phyloP scores from a whole-genome alignment of 2,113 vertebrate genomes.

The Theristicus caerulescens region DNA sequence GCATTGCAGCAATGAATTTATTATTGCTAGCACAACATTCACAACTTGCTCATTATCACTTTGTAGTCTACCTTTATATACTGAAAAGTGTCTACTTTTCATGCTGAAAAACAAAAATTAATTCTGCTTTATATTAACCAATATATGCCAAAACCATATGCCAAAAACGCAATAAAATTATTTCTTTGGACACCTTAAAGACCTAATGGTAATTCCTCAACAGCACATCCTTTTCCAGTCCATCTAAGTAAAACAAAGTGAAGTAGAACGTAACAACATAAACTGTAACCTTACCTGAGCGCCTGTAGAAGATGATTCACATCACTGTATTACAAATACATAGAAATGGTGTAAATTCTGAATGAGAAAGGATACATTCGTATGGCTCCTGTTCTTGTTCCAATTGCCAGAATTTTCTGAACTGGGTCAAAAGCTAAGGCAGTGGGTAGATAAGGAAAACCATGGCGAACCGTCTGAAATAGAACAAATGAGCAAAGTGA shows the following conservation, averaged over 20 bases:
- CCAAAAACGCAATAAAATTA: not conserved
- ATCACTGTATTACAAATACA: not conserved
- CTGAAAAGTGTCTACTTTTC: not conserved
- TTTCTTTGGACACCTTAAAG: not conserved
- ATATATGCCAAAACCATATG: not conserved
- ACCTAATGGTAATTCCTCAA: not conserved
- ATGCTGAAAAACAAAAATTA: not conserved
- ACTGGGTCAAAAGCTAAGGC: constrained; percentile 95
- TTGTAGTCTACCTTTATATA: not conserved
- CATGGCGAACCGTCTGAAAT: constrained; percentile 95
- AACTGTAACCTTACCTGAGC: constrained; percentile 56
- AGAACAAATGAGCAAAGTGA: constrained; percentile 35
- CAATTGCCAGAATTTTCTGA: constrained; percentile 96
- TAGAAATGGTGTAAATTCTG: not conserved
- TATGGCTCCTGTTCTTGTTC: constrained; percentile 91
- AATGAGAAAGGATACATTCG: constrained; percentile 94
- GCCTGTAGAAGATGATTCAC: not conserved
- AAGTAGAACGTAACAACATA: not conserved
- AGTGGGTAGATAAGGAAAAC: constrained; percentile 94
- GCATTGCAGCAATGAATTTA: not conserved
- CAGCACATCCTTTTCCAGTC: not conserved
- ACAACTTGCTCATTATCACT: not conserved
- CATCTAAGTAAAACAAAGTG: not conserved
- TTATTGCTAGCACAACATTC: not conserved
- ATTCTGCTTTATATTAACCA: not conserved